Base-by-base conservation (phyloP, 1,140 invertebrate species). In the Cylas formicarius region DNA sequence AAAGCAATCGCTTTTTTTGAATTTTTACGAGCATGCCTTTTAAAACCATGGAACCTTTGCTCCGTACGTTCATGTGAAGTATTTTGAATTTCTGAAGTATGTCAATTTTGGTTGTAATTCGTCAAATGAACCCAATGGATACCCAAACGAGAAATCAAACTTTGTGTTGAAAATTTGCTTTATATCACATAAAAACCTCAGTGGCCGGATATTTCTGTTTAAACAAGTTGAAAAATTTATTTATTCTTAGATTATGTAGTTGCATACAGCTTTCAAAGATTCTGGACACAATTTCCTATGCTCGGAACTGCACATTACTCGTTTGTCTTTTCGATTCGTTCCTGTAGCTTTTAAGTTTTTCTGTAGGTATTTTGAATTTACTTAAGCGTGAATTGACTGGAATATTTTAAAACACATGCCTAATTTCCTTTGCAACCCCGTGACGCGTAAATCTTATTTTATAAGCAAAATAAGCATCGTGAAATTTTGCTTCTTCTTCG, bases 121-220 rank as follows among this genome's bases (percentile, higher is more conserved):
- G n/a, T n/a, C n/a, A n/a, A n/a, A n/a, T n/a, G n/a, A n/a, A n/a
- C n/a, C 11, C 17, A 13, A 13, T 32, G 29, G 11, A 32, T 32
- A 32, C 7, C 29, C 5, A n/a, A 32, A 6, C 11, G 17, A 13
- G 11, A 32, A 36, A 36, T 36, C 22, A 18, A 36, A 36, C 13
- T 20, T 36, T 36, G 33, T 36, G 18, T 36, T 36, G 14, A 36
- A 36, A 36, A 36, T 36, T 36, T 36, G 13, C 33, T 13, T 36
- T 32, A 36, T 36, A 20, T 36, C 13, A 36, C 33, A 14, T 36
- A 16, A 36, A 20, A 36, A 18, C n/a, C n/a, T n/a, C n/a, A n/a
- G n/a, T n/a, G n/a, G n/a, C n/a, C n/a, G n/a, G n/a, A n/a, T n/a
- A 36, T 17, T 36, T 36, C 22, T 36, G 17, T 36, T 19, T 36